These are phyloP conservation scores for Pelodiscus sinensis DNA, from an alignment of 2,113 vertebrate species.

Conservation along the genomic window DNA sequence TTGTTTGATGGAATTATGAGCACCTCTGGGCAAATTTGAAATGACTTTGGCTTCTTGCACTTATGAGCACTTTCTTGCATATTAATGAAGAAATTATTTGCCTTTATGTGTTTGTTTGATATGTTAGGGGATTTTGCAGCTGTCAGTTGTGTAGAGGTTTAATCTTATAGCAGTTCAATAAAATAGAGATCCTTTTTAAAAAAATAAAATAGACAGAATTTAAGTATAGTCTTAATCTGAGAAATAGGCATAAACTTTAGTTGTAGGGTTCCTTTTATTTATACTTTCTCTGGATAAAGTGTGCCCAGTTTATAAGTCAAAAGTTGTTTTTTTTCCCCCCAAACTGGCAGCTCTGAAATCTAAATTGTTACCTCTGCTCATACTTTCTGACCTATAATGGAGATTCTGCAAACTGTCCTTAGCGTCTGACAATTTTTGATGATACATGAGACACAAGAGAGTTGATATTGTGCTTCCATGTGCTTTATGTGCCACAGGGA, in stretches of 20 bases:
- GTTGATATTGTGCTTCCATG: background rate
- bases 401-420: background rate
- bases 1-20: conserved; percentile 20
- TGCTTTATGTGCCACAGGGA: background rate
- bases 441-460: background rate
- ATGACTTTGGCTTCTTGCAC: conserved; percentile 10
- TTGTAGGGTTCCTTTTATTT: background rate
- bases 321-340: background rate
- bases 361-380: background rate
- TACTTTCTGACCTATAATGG: background rate
- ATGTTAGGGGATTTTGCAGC: background rate
- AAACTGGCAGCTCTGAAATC: background rate
- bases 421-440: background rate
- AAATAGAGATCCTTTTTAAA: background rate
- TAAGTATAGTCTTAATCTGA: background rate
- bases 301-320: background rate
- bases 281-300: background rate
- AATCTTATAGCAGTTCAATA: conserved; percentile 6
- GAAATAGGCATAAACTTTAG: background rate
- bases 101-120: background rate
- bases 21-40: background rate
- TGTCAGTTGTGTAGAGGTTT: background rate
- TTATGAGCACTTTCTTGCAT: background rate
- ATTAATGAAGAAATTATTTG: background rate
- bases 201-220: background rate